Conservation (phyloP, 2,888 invertebrate species). For the Caenorhabditis sinica region DNA sequence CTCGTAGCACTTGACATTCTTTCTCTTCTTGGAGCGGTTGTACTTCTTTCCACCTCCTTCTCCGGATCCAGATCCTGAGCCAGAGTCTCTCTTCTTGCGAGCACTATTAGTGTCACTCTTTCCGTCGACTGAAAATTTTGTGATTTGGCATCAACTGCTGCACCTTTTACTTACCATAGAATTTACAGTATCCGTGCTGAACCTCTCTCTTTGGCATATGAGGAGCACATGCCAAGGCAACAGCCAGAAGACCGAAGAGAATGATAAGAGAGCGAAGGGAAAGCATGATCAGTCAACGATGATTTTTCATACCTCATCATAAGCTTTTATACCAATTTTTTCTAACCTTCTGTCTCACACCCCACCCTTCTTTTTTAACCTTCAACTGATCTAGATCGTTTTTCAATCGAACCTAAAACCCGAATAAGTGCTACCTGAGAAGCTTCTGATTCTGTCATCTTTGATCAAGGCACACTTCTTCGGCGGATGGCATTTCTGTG, state of each 20-base stretch:
- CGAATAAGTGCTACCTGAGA: constrained; percentile 18
- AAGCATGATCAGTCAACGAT: constrained; percentile 45
- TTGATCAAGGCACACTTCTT: constrained; percentile 11
- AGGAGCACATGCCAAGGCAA: constrained; percentile 51
- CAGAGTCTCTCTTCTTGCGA: constrained; percentile 50
- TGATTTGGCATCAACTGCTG: no score
- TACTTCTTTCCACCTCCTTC: constrained; percentile 44
- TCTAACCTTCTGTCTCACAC: constrained; percentile 1
- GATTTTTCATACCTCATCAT: not conserved
- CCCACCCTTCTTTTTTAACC: constrained; percentile 24
- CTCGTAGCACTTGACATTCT: constrained; percentile 51
- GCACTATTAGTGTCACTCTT: constrained; percentile 28
- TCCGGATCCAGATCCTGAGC: constrained; percentile 39
- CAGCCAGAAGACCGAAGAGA: constrained; percentile 39
- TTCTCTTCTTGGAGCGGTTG: constrained; percentile 57
- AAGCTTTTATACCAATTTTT: constrained; percentile 39
- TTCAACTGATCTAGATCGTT: constrained; percentile 42
- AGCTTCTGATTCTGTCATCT: constrained; percentile 4
- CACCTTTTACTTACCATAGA: constrained; percentile 37
- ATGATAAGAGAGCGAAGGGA: constrained; percentile 47
- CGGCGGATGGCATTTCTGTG: constrained; percentile 17
- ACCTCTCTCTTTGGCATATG: constrained; percentile 52
- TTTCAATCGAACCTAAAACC: constrained; percentile 26
- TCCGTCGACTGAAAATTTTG: constrained; percentile 49
- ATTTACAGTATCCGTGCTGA: constrained; percentile 53